Percentiles rank a stretch among this genome's conserved stretches.
Conservation (phyloP, 1,140 invertebrate genomes). For the Eufriesea mexicana region DNA sequence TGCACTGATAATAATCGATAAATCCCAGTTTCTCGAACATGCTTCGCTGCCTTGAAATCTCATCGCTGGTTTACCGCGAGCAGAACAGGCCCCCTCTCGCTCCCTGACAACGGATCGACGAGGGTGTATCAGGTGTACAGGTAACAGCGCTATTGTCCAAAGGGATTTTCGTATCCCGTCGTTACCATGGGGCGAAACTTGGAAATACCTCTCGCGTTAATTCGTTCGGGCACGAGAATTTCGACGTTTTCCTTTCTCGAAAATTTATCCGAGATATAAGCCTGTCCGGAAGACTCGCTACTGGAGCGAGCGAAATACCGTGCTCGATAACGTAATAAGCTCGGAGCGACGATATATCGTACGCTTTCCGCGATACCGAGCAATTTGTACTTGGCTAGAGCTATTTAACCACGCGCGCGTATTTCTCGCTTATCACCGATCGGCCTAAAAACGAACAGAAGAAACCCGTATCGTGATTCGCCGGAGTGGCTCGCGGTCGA, state of each 20-base stretch:
- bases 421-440: constrained; percentile 2
- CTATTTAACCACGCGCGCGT: background rate
- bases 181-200: background rate
- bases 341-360: background rate
- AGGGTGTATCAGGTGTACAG: background rate
- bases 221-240: background rate
- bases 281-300: no score
- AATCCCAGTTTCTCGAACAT: constrained; percentile 47
- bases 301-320: no score
- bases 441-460: constrained; percentile 14
- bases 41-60: constrained; percentile 11
- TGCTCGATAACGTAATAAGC: background rate
- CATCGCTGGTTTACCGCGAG: constrained; percentile 3
- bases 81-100: background rate
- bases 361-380: background rate
- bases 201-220: background rate
- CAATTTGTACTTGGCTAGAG: constrained; percentile 7
- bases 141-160: background rate
- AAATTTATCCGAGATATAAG: no score
- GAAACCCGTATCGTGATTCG: constrained; percentile 18
- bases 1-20: constrained; percentile 70
- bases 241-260: no score
- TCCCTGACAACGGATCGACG: background rate
- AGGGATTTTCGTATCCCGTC: background rate
- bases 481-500: background rate